Base-by-base conservation (phyloP, 2,113 vertebrate genomes). In the Phainopepla nitens region DNA sequence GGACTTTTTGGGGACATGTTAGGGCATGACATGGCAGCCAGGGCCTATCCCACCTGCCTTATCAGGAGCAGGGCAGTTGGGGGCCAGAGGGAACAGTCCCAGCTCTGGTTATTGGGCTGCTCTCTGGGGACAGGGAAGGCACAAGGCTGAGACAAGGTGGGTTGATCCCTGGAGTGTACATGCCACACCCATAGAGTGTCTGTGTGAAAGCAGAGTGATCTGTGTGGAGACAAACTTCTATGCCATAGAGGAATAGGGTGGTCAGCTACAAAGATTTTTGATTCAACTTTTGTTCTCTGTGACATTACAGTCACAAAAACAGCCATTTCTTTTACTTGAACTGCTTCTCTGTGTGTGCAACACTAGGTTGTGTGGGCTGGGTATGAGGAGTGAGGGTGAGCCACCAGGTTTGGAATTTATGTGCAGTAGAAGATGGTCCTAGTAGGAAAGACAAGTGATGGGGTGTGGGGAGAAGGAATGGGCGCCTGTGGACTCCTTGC, bases 101-200 rank as follows among this genome's bases (percentile, higher is more conserved):
- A 51, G 47, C 25, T 13, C 28, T 31, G 23, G 22, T 24, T 45
- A 15, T 9, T 1, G 4, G 22, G 47, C 29, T 81, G 10, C 27
- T 88, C 17, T 39, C 22, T 47, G 24, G 36, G 47, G 3, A 15
- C 5, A 11, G 31, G 49, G 58, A 35, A 25, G 29, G 31, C 15
- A 8, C 14, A 20, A 76, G 42, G 18, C 31, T 24, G 20, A 11
- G 11, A 31, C 31, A 47, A 79, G 21, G n/a, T 3, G 5, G 7
- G 27, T 42, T 7, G 1, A 64, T 72, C 15, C 23, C 35, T 60
- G 44, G 16, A 3, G 2, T 58, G 15, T 24, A 11, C 2, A 0
- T 57, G 27, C 31, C 7, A 1, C 72, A n/a, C 6, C 36, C 28
- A 7, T 8, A 23, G 35, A 39, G 39, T 39, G 39, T 39, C 39